phyloP scores from a whole-genome alignment of 23 tunicate species.

The Styela plicata region DNA sequence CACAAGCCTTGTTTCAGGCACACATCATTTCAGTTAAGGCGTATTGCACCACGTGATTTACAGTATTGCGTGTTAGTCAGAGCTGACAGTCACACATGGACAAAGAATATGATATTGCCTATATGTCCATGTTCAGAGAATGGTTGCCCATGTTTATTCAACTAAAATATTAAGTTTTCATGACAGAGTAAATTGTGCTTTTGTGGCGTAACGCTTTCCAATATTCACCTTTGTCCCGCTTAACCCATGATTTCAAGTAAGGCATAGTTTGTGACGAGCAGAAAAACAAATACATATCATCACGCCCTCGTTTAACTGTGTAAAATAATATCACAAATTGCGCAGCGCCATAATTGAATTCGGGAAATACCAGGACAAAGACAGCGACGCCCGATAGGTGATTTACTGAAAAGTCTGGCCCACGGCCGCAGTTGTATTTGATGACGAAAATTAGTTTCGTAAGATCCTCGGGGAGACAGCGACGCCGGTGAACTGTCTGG shows the following conservation, averaged over 20 bases:
- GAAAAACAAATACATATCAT: not conserved
- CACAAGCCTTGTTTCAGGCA: not conserved
- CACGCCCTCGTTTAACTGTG: too few species aligned
- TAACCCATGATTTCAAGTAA: not conserved
- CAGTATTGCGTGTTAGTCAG: not conserved
- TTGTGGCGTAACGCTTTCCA: not conserved
- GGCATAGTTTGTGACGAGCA: too few species aligned
- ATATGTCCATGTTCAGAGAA: not conserved
- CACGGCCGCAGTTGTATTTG: not conserved
- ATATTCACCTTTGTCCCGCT: not conserved
- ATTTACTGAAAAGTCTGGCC: too few species aligned
- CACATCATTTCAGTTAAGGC: too few species aligned
- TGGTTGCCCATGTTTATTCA: too few species aligned
- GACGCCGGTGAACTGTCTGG: not conserved
- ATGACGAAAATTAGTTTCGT: not conserved
- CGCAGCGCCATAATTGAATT: too few species aligned
- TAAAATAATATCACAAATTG: too few species aligned
- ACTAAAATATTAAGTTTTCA: not conserved
- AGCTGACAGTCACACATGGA: not conserved
- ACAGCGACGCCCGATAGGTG: not conserved
- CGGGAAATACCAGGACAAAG: not conserved
- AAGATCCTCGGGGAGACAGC: not conserved
- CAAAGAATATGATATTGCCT: not conserved
- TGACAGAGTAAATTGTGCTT: not conserved
- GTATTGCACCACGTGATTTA: not conserved